Conservation (phyloP, 2,888 invertebrate species). For the Opisthograptis luteolata region DNA sequence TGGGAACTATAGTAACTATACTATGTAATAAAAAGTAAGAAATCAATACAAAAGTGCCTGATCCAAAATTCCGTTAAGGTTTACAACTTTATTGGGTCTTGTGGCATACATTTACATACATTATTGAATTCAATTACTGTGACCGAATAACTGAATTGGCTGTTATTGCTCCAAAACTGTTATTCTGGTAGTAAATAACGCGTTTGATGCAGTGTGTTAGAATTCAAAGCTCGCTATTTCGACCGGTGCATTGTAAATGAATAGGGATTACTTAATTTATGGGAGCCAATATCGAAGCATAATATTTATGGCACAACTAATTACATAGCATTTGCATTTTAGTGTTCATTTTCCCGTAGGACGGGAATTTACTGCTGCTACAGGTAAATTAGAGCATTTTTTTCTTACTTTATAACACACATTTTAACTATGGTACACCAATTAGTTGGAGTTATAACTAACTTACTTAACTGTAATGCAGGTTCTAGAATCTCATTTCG, state of each 20-base stretch:
- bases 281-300: slow-evolving; percentile 47
- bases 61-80: slow-evolving; percentile 22
- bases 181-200: slow-evolving; percentile 32
- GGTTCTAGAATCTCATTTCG: too few species aligned
- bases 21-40: slow-evolving; percentile 41
- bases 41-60: slow-evolving; percentile 34
- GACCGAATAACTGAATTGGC: slow-evolving; percentile 28
- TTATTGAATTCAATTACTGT: slow-evolving; percentile 32
- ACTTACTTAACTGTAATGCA: too few species aligned
- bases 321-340: slow-evolving; percentile 65
- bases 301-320: slow-evolving; percentile 65
- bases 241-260: slow-evolving; percentile 55
- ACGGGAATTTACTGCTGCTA: slow-evolving; percentile 12
- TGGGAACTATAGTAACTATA: slow-evolving; percentile 18
- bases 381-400: not conserved
- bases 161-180: slow-evolving; percentile 30
- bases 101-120: slow-evolving; percentile 32
- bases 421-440: too few species aligned
- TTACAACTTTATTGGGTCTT: slow-evolving; percentile 32
- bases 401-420: too few species aligned
- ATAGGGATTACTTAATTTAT: slow-evolving; percentile 64
- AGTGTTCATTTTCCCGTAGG: slow-evolving; percentile 55
- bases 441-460: too few species aligned
- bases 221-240: slow-evolving; percentile 54
- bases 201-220: slow-evolving; percentile 40